Conservation (phyloP, 2,888 invertebrate genomes). For the Cotesia congregata region DNA sequence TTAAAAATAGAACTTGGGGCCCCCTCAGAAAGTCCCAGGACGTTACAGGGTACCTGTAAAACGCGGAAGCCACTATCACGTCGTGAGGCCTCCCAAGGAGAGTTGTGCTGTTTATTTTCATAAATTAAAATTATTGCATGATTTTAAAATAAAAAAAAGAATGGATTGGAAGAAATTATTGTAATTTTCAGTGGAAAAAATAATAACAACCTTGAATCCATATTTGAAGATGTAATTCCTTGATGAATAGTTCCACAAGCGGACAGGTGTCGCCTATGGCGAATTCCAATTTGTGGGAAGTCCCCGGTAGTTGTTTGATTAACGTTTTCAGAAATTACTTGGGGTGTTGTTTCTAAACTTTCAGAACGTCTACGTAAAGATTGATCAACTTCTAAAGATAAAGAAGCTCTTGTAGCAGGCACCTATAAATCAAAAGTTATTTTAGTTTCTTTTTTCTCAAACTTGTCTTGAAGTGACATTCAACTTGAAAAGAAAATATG, state of each 20-base stretch:
- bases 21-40: slow-evolving; percentile 68
- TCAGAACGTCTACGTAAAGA: slow-evolving; percentile 72
- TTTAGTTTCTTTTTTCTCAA: neutral
- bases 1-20: slow-evolving; percentile 50
- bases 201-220: slow-evolving; percentile 65
- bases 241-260: slow-evolving; percentile 71
- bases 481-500: neutral
- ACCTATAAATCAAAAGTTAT: slow-evolving; percentile 64
- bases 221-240: slow-evolving; percentile 59
- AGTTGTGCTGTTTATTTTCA: slow-evolving; percentile 46
- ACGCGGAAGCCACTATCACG: slow-evolving; percentile 66
- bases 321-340: slow-evolving; percentile 67
- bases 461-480: neutral
- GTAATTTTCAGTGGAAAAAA: slow-evolving; percentile 13
- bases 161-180: neutral
- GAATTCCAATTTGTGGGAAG: slow-evolving; percentile 61
- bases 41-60: slow-evolving; percentile 66
- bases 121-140: neutral
- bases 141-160: neutral
- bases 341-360: slow-evolving; percentile 75
- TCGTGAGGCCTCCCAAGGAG: slow-evolving; percentile 68
- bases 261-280: slow-evolving; percentile 74
- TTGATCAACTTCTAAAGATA: slow-evolving; percentile 76
- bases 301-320: slow-evolving; percentile 69
- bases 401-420: slow-evolving; percentile 74